Base-by-base conservation (phyloP, 1,140 invertebrate species). In the Macrosteles quadrilineatus region DNA sequence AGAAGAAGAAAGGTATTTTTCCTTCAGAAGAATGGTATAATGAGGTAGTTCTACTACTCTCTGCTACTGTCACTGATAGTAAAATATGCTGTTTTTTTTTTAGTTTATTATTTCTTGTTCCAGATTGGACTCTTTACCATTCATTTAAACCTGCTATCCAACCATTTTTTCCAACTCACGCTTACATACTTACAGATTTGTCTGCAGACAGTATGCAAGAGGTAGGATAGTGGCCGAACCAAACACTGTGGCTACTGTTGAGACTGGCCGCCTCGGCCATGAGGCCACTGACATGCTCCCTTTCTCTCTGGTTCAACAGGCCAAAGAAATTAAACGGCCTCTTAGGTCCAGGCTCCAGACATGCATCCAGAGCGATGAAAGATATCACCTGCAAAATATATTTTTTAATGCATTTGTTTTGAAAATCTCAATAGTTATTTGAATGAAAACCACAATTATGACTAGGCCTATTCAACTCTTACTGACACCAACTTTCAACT, bases 291-390 rank as follows among this genome's bases (percentile, higher is more conserved):
- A 93, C 77, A 70, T 83, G 75, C 2, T 80, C 72, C 30, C 86
- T 83, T 80, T 89, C 90, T 29, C 82, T 80, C 73, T 86, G 82
- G 76, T 86, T 85, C 36, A 91, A 74, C 43, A 87, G 85, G 23
- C 95, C 96, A 78, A 97, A 89, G 80, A 97, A 97, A 85, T 97
- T 97, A 77, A 96, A 97, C 2, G 95, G 95, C 75, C 95, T 83
- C 72, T 88, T 87, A 11, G 93, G 88, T 9, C 95, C 94, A 27
- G 94, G 94, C 70, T 93, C 87, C 40, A 93, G 83, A 76, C 92
- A 94, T n/a, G 94, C 93, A 82, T 98, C 95, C 32, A 97, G 81
- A 0, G 87, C 94, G 71, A 97, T 86, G 80, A 97, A 96, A 19
- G 91, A 88, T 75, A 91, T 89, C 64, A 82, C 86, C 21, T 90